phyloP scores from a whole-genome alignment of 2,113 vertebrate genomes.

The Origma solitaria region DNA sequence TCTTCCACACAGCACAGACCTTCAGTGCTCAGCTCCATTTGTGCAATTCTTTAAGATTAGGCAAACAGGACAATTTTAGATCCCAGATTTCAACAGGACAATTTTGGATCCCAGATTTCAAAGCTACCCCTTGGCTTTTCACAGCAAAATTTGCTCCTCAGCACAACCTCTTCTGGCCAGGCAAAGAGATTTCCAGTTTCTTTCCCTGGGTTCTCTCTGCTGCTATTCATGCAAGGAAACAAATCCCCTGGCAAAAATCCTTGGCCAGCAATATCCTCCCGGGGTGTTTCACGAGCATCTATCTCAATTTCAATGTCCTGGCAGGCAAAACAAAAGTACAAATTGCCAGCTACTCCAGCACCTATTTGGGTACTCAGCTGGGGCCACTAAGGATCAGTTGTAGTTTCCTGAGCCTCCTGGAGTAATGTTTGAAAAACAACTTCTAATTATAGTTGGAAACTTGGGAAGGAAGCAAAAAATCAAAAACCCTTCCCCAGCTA shows the following conservation, averaged over 20 bases:
- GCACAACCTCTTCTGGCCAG: background rate
- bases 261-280: background rate
- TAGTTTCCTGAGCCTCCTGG: background rate
- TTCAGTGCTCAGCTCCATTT: background rate
- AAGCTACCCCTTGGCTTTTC: background rate
- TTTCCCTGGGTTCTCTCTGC: background rate
- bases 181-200: background rate
- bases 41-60: background rate
- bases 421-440: background rate
- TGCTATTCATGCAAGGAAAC: background rate
- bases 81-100: background rate
- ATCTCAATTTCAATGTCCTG: background rate
- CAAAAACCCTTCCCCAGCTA: background rate
- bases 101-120: background rate
- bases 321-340: background rate
- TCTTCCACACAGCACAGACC: background rate
- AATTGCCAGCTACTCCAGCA: background rate
- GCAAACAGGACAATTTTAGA: background rate
- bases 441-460: slow-evolving; percentile 30
- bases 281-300: background rate
- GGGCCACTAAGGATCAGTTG: background rate
- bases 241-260: background rate
- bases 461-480: slow-evolving; percentile 18
- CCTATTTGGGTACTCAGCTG: background rate
- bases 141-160: background rate